Base-by-base conservation (phyloP, 2,113 vertebrate genomes). In the Coryphaenoides rupestris region DNA sequence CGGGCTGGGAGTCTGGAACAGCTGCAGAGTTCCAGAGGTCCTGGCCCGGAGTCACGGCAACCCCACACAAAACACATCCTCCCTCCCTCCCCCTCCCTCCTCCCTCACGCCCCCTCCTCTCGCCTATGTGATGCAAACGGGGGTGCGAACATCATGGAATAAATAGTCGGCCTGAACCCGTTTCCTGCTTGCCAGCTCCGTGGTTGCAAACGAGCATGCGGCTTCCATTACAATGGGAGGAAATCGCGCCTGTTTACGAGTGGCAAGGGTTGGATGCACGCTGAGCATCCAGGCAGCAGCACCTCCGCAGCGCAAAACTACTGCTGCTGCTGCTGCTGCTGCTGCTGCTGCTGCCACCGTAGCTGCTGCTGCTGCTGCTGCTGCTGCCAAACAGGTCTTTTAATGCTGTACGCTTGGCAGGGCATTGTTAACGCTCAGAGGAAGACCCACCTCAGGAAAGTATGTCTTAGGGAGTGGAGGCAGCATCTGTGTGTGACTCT, bases 361-460 rank as follows among this genome's bases (percentile, higher is more conserved):
- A n/a, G n/a, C n/a, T n/a, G n/a, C n/a, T 62, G 33, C 33, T 10
- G 13, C 33, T 12, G 2, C 33, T 12, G 33, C 33, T 1, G 33
- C 2, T 12, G 33, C 33, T 40, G 33, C 33, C 33, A 40, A 40
- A 40, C 13, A 10, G 33, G 33, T 40, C 5, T 40, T 40, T 40
- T n/a, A n/a, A 17, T 52, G 67, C 49, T 17, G 67, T 40, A 22
- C 26, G 52, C 60, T 68, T 76, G 57, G 62, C 57, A 62, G 65
- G 56, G 68, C 72, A 70, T 72, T 75, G 74, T 75, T 70, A 26
- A 65, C 21, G 15, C 79, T 79, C 81, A 75, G 47, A 81, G 81
- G 75, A 86, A 84, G 83, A 85, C 80, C 83, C 83, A 79, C 85
- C 83, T 87, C 68, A 76, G 68, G 70, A 79, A 87, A 77, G 52